Conservation (phyloP, 1,140 invertebrate genomes). For the Drosophila trapezifrons region DNA sequence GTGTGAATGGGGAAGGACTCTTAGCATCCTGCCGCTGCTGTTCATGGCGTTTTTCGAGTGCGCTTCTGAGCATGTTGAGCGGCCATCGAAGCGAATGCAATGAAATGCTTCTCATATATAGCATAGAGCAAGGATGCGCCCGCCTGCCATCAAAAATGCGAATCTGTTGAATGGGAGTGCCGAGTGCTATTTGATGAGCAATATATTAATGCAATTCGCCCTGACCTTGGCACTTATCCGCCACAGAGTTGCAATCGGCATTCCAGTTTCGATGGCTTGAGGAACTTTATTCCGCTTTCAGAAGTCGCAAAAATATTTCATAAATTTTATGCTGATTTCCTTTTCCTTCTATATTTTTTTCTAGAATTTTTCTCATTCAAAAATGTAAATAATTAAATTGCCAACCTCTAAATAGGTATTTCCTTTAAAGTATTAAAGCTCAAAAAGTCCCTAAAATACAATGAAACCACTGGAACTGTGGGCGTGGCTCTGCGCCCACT, state of each 20-base stretch:
- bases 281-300: too few species aligned
- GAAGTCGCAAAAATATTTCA: too few species aligned
- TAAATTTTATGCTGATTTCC: too few species aligned
- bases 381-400: too few species aligned
- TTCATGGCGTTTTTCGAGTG: constrained; percentile 57
- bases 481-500: constrained; percentile 29
- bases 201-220: constrained; percentile 40
- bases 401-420: background rate
- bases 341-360: too few species aligned
- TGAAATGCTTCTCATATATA: constrained; percentile 51
- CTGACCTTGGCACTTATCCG: constrained; percentile 45
- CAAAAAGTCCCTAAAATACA: background rate
- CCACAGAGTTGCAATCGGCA: background rate
- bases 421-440: background rate
- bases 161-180: constrained; percentile 50
- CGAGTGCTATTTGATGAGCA: constrained; percentile 53
- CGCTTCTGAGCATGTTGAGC: constrained; percentile 56
- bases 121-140: constrained; percentile 15
- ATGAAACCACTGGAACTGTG: background rate
- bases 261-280: background rate
- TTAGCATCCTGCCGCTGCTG: constrained; percentile 41
- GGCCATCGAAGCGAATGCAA: constrained; percentile 58
- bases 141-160: constrained; percentile 39
- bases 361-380: too few species aligned
- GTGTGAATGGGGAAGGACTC: constrained; percentile 46